Evolutionary conservation across 2,113 vertebrate genomes (phyloP).

Genomic region (Riparia riparia): DNA sequence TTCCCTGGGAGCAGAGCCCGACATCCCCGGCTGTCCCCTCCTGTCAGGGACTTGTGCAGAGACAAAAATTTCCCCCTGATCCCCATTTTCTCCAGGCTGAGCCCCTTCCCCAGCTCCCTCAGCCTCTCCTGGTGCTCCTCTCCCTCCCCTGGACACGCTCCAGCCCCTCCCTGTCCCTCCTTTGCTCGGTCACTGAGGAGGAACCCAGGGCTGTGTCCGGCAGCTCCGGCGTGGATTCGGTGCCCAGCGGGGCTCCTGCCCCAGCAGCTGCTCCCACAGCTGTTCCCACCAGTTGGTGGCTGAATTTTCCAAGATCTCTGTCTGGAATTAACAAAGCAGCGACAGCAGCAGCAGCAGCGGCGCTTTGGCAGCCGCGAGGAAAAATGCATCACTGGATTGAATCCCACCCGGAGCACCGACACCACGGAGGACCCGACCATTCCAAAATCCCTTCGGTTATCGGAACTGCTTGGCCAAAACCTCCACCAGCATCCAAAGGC

Average conservation of each 20-base stretch:
- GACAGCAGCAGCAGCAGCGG: neutral
- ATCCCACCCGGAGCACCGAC: no score
- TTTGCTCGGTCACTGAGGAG: neutral
- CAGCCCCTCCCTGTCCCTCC: neutral
- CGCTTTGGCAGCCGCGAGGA: neutral
- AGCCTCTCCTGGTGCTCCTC: neutral
- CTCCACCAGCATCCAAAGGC: neutral
- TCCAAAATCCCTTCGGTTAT: neutral
- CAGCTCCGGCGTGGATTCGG: accelerated
- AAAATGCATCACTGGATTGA: neutral
- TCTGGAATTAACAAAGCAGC: constrained; percentile 43
- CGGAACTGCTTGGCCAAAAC: neutral
- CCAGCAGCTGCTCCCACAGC: constrained; percentile 58
- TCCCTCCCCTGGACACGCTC: neutral
- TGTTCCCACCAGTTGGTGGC: constrained; percentile 62
- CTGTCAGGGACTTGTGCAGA: neutral
- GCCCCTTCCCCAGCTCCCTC: neutral
- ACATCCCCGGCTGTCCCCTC: accelerated
- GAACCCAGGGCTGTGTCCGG: neutral
- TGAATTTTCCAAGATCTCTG: constrained; percentile 32
- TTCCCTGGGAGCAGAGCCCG: neutral
- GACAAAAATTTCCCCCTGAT: neutral
- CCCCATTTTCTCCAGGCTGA: neutral
- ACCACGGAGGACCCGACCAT: no score
- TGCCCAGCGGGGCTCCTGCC: neutral